Evolutionary conservation across 2,797 vertebrate species (phyloP), one percentile per base, ranked within the genome.

Genomic region (Natrix natrix): DNA sequence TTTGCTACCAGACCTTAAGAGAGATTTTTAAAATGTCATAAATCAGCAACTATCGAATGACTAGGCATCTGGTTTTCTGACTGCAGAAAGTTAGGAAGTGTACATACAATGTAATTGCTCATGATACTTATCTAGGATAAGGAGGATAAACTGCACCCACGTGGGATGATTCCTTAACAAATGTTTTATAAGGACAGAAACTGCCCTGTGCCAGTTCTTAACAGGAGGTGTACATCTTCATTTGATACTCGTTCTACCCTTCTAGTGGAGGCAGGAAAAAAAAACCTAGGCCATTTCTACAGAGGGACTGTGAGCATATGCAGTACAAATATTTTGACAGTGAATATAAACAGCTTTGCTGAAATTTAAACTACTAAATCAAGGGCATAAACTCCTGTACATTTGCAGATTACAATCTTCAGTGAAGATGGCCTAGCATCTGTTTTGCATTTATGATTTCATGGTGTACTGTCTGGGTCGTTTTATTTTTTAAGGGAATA

Each of bases 311-410:
- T 95, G 96, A 97, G 96, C 96, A 96, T 97, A 97, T 97, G 97
- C 96, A 97, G 97, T 94, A 95, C 97, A 97, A 97, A 97, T 96
- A 97, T 97, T 97, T 96, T 97, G 95, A 97, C 93, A 96, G 95
- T 91, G 88, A 96, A 95, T 92, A 94, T 95, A 97, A 97, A 96
- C 95, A 96, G 93, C 94, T 97, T 96, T 94, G 93, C 93, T 94
- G 96, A 94, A 92, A 96, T 95, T 96, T 95, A 91, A 95, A 83
- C 95, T 95, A 93, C 95, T 97, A 95, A 95, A 92, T 95, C 96
- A 96, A 95, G 95, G 94, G 93, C 93, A 94, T 89, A 87, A 93
- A 95, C 94, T 94, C 95, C 94, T 88, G 88, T 95, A 95, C 91
- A 91, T 96, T 96, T 96, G 94, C 95, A 95, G 96, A 95, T 95